phyloP scores from a whole-genome alignment of 2,113 vertebrate genomes.

The Sphyrna mokarran region DNA sequence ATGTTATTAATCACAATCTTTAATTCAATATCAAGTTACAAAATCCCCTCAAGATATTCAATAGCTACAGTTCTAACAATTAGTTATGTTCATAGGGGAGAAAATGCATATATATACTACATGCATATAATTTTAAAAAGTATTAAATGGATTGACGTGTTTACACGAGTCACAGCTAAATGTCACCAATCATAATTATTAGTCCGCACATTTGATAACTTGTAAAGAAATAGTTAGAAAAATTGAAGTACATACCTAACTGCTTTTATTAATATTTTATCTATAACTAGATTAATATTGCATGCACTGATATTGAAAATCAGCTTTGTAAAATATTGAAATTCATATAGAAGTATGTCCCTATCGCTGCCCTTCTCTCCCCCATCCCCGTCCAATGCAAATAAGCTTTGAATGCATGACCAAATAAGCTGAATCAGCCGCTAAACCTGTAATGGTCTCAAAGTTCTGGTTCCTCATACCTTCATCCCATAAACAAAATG shows the following conservation, averaged over 20 bases:
- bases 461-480: neutral
- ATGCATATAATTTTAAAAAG: neutral
- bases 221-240: neutral
- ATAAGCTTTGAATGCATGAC: neutral
- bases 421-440: neutral
- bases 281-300: neutral
- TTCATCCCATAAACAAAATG: neutral
- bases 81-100: constrained; percentile 39
- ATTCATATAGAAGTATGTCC: neutral
- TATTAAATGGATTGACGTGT: neutral
- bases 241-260: neutral
- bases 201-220: neutral
- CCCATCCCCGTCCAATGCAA: neutral
- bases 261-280: neutral
- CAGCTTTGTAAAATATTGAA: neutral
- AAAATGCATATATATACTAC: neutral
- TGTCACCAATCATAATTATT: neutral
- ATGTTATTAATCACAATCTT: constrained; percentile 53
- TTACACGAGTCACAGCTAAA: neutral
- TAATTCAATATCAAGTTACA: constrained; percentile 41
- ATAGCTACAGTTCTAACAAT: constrained; percentile 41
- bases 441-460: neutral
- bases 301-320: neutral
- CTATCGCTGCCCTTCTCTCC: neutral
- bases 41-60: constrained; percentile 31